Evolutionary conservation across 23 tunicate species (phyloP).

Genomic region (Styela clava): DNA sequence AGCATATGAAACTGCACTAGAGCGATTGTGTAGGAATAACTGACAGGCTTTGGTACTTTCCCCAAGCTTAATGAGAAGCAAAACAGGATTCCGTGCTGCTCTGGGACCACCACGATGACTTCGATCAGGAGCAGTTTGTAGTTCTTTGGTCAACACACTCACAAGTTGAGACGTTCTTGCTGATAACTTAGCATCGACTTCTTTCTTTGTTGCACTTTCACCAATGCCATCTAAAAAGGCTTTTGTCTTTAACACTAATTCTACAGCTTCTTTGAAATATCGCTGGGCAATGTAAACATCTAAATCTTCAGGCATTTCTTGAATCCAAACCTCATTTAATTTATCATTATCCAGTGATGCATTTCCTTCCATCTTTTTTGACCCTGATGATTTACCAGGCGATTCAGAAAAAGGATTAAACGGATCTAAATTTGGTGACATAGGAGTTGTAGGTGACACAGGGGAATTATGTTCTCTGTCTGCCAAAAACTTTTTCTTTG

Average conservation of each 20-base stretch:
- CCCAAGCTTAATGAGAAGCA: conserved; percentile 53
- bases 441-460: conserved; percentile 25
- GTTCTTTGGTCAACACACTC: conserved; percentile 67
- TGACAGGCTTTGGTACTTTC: conserved; percentile 86
- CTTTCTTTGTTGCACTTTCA: conserved; percentile 38
- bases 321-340: conserved; percentile 64
- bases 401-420: conserved; percentile 1
- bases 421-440: conserved; percentile 39
- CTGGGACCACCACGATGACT: conserved; percentile 85
- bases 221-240: conserved; percentile 30
- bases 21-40: conserved; percentile 68
- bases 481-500: conserved; percentile 61
- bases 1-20: conserved; percentile 72
- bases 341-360: conserved; percentile 19
- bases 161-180: conserved; percentile 63
- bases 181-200: conserved; percentile 35
- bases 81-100: conserved; percentile 73
- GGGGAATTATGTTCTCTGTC: conserved; percentile 35
- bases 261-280: conserved; percentile 82
- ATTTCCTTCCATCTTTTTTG: not conserved
- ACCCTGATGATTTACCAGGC: not conserved
- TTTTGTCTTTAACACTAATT: conserved; percentile 50
- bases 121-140: conserved; percentile 76
- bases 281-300: conserved; percentile 96
- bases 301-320: conserved; percentile 93